phyloP scores from a whole-genome alignment of 92 coral and sea anemone species.

The Isaurus tuberculatus region DNA sequence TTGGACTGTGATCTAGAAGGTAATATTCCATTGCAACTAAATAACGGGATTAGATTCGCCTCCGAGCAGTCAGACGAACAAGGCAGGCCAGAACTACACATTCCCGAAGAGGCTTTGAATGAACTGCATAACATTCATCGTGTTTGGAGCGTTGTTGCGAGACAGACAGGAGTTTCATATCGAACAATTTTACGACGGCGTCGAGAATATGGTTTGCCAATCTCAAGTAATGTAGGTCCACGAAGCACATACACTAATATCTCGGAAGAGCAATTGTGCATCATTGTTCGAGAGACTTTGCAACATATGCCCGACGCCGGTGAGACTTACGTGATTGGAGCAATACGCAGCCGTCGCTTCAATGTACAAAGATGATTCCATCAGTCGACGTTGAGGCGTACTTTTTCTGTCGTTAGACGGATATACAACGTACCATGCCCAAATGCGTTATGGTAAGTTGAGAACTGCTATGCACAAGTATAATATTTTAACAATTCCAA shows the following conservation, averaged over 20 bases:
- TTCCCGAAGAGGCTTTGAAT: slow-evolving; percentile 30
- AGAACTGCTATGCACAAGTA: too few relatives aligned
- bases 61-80: slow-evolving; percentile 21
- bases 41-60: slow-evolving; percentile 19
- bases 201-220: slow-evolving; percentile 39
- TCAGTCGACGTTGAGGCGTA: slow-evolving; percentile 68
- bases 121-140: slow-evolving; percentile 38
- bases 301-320: slow-evolving; percentile 43
- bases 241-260: slow-evolving; percentile 47
- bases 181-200: slow-evolving; percentile 49
- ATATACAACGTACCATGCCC: slow-evolving; percentile 69
- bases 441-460: slow-evolving; percentile 68
- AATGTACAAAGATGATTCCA: slow-evolving; percentile 71
- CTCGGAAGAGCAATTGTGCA: slow-evolving; percentile 44
- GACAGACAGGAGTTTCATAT: slow-evolving; percentile 50
- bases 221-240: slow-evolving; percentile 36
- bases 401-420: slow-evolving; percentile 58
- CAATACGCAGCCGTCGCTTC: slow-evolving; percentile 57
- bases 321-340: slow-evolving; percentile 50
- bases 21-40: background rate
- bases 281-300: slow-evolving; percentile 35
- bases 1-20: slow-evolving; percentile 41
- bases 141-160: slow-evolving; percentile 46
- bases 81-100: slow-evolving; percentile 34
- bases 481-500: too few relatives aligned